Evolutionary conservation across 2,113 vertebrate genomes (phyloP).

Genomic region (Triplophysa dalaica): DNA sequence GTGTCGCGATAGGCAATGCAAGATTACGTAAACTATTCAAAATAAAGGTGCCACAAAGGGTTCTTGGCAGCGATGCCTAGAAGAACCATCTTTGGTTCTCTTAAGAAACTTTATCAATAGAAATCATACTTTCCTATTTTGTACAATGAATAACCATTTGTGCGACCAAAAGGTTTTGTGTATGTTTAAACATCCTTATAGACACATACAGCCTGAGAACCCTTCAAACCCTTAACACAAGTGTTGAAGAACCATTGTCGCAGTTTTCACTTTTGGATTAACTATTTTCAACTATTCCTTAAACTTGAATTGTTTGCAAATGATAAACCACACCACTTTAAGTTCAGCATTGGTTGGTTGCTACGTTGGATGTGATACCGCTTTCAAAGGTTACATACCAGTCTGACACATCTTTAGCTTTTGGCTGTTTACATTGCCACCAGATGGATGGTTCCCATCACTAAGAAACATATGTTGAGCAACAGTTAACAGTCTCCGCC

Average conservation of each 20-base stretch:
- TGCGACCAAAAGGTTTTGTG: too few species aligned
- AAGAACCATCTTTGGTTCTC: too few species aligned
- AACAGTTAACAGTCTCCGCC: not conserved
- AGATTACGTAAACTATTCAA: too few species aligned
- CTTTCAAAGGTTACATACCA: not conserved
- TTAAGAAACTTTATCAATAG: too few species aligned
- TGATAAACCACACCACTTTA: not conserved
- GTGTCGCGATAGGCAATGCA: too few species aligned
- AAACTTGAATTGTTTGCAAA: not conserved
- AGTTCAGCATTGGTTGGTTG: not conserved
- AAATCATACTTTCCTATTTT: too few species aligned
- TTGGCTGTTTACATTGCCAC: slow-evolving; percentile 8
- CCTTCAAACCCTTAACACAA: too few species aligned
- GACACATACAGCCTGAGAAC: too few species aligned
- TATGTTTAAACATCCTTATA: too few species aligned
- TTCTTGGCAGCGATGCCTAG: too few species aligned
- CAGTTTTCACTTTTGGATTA: not conserved
- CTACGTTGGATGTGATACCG: not conserved
- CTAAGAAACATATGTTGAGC: slow-evolving; percentile 1
- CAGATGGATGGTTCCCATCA: slow-evolving; percentile 37
- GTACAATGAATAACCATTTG: too few species aligned
- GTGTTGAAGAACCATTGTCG: not conserved
- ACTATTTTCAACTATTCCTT: not conserved
- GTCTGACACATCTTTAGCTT: not conserved
- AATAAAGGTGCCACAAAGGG: too few species aligned